Conservation (phyloP, 2,888 invertebrate species). For the Coronaproctus castanopsis region DNA sequence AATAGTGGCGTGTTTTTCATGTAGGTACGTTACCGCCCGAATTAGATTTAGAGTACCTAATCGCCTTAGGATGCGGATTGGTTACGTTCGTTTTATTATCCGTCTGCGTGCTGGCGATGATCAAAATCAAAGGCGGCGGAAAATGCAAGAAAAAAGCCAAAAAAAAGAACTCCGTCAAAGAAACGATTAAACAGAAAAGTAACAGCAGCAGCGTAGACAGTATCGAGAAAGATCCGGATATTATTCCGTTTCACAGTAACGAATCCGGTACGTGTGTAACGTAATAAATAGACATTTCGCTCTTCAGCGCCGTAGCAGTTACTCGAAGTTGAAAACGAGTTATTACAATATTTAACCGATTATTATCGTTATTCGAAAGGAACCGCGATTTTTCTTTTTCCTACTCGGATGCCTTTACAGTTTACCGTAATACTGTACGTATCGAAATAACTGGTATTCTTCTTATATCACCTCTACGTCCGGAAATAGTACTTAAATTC, state of each 20-base stretch:
- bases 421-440: no score
- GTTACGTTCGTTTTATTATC: constrained; percentile 9
- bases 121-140: constrained; percentile 1
- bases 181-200: constrained; percentile 8
- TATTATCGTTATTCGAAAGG: no score
- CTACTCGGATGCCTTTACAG: no score
- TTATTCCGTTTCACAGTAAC: constrained; percentile 64
- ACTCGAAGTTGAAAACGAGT: no score
- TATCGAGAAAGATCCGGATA: constrained; percentile 75
- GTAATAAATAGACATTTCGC: no score
- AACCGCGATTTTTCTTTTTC: no score
- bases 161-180: constrained; percentile 4
- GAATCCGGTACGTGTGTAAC: no score
- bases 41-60: constrained; percentile 12
- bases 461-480: no score
- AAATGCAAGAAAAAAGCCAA: constrained; percentile 1
- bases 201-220: constrained; percentile 27
- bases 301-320: no score
- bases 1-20: not conserved
- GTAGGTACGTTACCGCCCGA: constrained; percentile 19
- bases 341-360: no score
- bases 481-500: no score
- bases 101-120: constrained; percentile 9
- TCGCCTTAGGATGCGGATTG: constrained; percentile 10
- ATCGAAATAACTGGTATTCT: no score